Base-by-base conservation (phyloP, 2,888 invertebrate genomes). In the Andrena trimmerana region DNA sequence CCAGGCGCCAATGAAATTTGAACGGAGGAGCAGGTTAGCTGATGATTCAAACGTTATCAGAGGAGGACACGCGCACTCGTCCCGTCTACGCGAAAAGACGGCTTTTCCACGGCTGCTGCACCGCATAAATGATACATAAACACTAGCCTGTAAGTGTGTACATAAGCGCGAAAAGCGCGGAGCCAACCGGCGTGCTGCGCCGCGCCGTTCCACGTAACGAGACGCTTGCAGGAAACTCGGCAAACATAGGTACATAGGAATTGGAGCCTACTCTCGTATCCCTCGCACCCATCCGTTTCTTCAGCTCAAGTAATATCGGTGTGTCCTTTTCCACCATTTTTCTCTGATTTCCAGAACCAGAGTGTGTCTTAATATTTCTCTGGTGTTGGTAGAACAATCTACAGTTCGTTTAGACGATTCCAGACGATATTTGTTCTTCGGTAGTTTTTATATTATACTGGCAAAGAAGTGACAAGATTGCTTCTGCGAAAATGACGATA, bases 101-200 rank as follows among this genome's bases (percentile, higher is more conserved):
- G 76, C 81, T 83, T 86, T 78, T 81, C 83, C 60, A 67, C 78
- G 72, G 73, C 48, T 73, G 78, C 67, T 67, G 66, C 80, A 66
- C 80, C 84, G 86, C 85, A 88, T 87, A 90, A 90, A 88, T 89
- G 89, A 89, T 90, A 90, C 86, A 87, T 84, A 89, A 90, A 90
- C 90, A 88, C 82, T 81, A 57, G 78, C 80, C 48, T 85, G 69
- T 70, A 83, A 85, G 83, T 78, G 82, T 86, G 82, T 76, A 83
- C 87, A 82, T 76, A 84, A 81, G 72, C 72, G 75, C 74, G 81
- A 70, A 73, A 84, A 79, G 81, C 81, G 77, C 60, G 85, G 80
- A 52, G 80, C 73, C 71, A 84, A 57, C 66, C 24, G 29, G 73
- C 31, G 67, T 48, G 63, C 63, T 77, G 83, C 29, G 20, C 75